Evolutionary conservation across 2,113 vertebrate species (phyloP), one percentile per base, ranked within the genome.

Genomic region (Opisthocomus hoazin): DNA sequence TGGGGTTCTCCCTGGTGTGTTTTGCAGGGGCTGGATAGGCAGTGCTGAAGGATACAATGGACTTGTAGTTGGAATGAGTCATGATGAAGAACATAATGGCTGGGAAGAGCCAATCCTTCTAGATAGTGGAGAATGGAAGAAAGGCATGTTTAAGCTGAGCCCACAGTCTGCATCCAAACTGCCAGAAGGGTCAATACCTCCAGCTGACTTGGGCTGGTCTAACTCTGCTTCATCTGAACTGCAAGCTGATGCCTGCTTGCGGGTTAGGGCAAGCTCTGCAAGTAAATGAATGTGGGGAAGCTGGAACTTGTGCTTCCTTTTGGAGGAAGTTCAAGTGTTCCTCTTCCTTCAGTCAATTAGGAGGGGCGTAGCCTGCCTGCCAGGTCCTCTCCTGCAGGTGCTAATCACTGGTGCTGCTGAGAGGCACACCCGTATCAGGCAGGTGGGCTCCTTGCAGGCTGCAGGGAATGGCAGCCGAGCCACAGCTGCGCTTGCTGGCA

Each of bases 211-310:
- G 87, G 7, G 15, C 27, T 96, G 84, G 94, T 91, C 87, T 89
- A 90, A 76, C 39, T 91, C 65, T 82, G 43, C 63, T 93, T 96
- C 84, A 77, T 85, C 57, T 84, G 73, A 93, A 23, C 41, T 93
- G 84, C 77, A 79, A 93, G 69, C 74, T 87, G 51, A 24, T 6
- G 27, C 77, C 56, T 89, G 56, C 45, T 36, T 95, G 65, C 96
- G 95, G 77, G 95, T 95, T 96, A 82, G 82, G 74, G 91, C 96
- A 96, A 95, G 94, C 83, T 92, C 58, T 65, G 54, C 71, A 77
- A 54, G 36, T 82, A 89, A 78, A 87, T 79, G 36, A 95, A 84
- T 16, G 70, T 34, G 84, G 94, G 77, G 91, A 94, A 92, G 65
- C 73, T 96, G 89, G 74, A 93, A 74, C 77, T 53, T 71, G 22